A percentile compares a stretch with the other conserved stretches of the same genome.
phyloP scores from a whole-genome alignment of 2,888 invertebrate genomes.

The Electrophaes corylata region DNA sequence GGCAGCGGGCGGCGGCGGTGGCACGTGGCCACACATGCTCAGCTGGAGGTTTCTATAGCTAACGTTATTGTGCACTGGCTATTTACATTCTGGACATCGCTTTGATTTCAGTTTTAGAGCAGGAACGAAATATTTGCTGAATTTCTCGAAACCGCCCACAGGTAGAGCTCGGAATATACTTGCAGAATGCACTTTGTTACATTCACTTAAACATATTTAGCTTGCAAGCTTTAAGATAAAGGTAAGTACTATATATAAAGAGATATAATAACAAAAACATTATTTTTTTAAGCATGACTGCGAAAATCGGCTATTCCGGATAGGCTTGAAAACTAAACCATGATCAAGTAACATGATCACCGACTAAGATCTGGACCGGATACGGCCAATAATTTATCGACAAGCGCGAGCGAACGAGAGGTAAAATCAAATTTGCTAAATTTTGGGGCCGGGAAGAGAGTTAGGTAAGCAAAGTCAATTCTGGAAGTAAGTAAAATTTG shows the following conservation, averaged over 20 bases:
- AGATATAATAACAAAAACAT: neutral
- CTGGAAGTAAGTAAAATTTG: slow-evolving; percentile 82
- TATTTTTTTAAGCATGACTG: neutral
- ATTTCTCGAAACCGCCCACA: slow-evolving; percentile 22
- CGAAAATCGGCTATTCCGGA: slow-evolving; percentile 5
- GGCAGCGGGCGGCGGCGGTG: slow-evolving; percentile 55
- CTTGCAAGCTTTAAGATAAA: neutral
- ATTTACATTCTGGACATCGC: slow-evolving; percentile 36
- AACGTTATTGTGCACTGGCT: slow-evolving; percentile 43
- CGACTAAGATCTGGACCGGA: slow-evolving; percentile 60
- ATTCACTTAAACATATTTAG: neutral
- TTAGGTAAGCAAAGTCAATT: slow-evolving; percentile 82
- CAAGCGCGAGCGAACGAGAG: slow-evolving; percentile 61
- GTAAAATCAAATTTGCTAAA: slow-evolving; percentile 80
- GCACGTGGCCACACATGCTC: slow-evolving; percentile 66
- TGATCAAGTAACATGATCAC: slow-evolving; percentile 56
- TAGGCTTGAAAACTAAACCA: slow-evolving; percentile 49
- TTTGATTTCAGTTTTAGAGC: slow-evolving; percentile 36
- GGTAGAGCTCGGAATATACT: slow-evolving; percentile 5
- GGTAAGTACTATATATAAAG: neutral
- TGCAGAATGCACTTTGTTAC: neutral
- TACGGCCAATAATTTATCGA: slow-evolving; percentile 66
- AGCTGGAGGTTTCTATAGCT: slow-evolving; percentile 45
- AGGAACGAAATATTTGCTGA: slow-evolving; percentile 28
- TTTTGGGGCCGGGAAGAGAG: slow-evolving; percentile 75